These are phyloP conservation scores for Hydrochoerus hydrochaeris DNA, from an alignment of 2,113 vertebrate species.

Conservation along the genomic window DNA sequence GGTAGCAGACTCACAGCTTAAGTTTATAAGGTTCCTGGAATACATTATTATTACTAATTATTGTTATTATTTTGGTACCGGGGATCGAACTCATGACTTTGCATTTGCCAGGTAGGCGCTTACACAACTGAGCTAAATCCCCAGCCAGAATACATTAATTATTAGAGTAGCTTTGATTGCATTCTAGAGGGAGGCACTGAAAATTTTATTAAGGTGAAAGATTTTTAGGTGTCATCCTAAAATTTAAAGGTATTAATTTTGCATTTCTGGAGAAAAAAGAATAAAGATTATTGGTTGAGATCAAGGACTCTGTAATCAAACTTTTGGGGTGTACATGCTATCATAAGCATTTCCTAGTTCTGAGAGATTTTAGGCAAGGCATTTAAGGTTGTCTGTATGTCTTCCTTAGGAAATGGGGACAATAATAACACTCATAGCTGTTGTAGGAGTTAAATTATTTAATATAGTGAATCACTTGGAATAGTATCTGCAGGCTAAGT, in stretches of 20 bases:
- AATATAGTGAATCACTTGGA: not conserved
- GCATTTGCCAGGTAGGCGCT: too few species aligned
- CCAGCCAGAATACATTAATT: not conserved
- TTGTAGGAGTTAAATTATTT: not conserved
- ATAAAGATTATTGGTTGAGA: not conserved
- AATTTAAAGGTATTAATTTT: conserved; percentile 24
- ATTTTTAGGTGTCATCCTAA: not conserved
- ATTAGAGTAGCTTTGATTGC: not conserved
- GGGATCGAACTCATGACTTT: too few species aligned
- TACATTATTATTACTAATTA: too few species aligned
- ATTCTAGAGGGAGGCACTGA: not conserved
- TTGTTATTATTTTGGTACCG: too few species aligned
- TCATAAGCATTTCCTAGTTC: not conserved
- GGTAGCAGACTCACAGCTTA: not conserved
- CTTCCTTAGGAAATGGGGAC: not conserved
- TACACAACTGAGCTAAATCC: too few species aligned
- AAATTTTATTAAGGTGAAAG: not conserved
- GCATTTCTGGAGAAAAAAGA: not conserved
- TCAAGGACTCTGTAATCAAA: not conserved
- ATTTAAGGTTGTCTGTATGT: not conserved
- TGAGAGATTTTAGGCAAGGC: not conserved
- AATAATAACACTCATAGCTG: not conserved
- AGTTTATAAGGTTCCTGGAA: not conserved
- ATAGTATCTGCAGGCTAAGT: not conserved
- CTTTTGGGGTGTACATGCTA: not conserved